Evolutionary conservation across 2,797 vertebrate species (phyloP).

Genomic region (Pterois miles): DNA sequence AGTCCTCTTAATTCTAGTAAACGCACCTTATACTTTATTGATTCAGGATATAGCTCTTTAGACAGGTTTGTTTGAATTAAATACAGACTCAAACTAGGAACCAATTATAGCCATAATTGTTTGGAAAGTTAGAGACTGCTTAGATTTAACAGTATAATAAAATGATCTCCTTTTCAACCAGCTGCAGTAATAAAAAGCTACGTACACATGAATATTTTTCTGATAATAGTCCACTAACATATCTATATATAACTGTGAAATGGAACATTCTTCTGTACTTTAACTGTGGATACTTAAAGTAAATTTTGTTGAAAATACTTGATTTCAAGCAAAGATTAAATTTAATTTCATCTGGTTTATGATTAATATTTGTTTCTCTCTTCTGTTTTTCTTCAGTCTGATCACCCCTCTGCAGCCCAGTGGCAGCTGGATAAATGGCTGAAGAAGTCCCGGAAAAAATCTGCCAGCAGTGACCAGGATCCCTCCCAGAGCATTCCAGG

Average conservation of each 20-base stretch:
- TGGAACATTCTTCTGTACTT: not conserved
- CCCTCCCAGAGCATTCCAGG: constrained; percentile 58
- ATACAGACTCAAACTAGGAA: not conserved
- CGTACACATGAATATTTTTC: not conserved
- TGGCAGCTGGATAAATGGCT: constrained; percentile 99
- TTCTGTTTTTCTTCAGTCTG: constrained; percentile 75
- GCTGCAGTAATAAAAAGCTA: not conserved
- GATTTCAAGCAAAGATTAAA: not conserved
- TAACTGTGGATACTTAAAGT: not conserved
- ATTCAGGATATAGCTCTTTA: not conserved
- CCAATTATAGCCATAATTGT: not conserved
- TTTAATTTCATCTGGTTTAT: not conserved
- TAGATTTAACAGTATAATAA: no score
- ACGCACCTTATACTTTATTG: not conserved
- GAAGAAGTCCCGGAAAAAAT: constrained; percentile 90
- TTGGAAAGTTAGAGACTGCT: not conserved
- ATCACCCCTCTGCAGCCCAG: constrained; percentile 88
- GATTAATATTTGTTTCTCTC: constrained; percentile 2
- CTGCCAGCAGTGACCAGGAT: constrained; percentile 82
- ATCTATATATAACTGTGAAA: not conserved
- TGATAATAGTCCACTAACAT: not conserved
- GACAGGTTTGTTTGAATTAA: not conserved
- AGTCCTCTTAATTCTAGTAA: not conserved
- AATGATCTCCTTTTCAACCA: not conserved
- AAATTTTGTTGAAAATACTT: not conserved